These are phyloP conservation scores for Pseudopleuronectes americanus DNA, from an alignment of 2,797 vertebrate genomes.

Conservation along the genomic window DNA sequence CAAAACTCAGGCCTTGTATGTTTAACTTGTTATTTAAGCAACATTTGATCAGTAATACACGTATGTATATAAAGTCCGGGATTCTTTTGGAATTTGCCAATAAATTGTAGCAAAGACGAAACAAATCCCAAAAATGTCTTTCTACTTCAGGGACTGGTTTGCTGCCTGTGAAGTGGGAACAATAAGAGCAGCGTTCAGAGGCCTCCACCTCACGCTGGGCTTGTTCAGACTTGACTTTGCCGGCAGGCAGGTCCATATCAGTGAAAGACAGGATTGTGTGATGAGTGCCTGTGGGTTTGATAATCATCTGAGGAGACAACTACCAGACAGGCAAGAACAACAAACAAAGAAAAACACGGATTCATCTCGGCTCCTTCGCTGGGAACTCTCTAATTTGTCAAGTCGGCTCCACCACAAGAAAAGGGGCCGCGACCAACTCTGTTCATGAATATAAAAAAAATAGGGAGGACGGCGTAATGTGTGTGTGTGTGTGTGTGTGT, in stretches of 20 bases:
- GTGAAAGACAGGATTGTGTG: slow-evolving; percentile 65
- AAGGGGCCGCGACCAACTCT: slow-evolving; percentile 34
- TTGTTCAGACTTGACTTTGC: slow-evolving; percentile 73
- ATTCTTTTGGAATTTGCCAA: no score
- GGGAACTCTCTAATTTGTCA: slow-evolving; percentile 67
- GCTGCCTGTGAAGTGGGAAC: slow-evolving; percentile 50
- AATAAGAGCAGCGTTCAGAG: slow-evolving; percentile 41
- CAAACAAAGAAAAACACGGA: slow-evolving; percentile 69
- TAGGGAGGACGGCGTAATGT: background rate
- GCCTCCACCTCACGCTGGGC: slow-evolving; percentile 55
- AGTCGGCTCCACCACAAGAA: slow-evolving; percentile 25
- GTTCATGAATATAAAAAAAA: slow-evolving; percentile 14
- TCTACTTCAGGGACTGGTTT: slow-evolving; percentile 33
- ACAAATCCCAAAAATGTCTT: slow-evolving; percentile 52
- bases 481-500: slow-evolving; percentile 12
- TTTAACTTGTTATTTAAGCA: background rate
- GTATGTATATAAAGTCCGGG: background rate
- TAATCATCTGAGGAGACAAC: slow-evolving; percentile 75
- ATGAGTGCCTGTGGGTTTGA: slow-evolving; percentile 71
- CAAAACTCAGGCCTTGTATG: background rate
- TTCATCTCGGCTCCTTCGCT: slow-evolving; percentile 32
- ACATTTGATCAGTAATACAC: slow-evolving; percentile 17
- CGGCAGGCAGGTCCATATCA: slow-evolving; percentile 60
- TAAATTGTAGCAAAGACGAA: no score
- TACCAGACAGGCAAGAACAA: slow-evolving; percentile 74